Evolutionary conservation across 2,888 invertebrate genomes (phyloP).

Genomic region (Tipula confusa): DNA sequence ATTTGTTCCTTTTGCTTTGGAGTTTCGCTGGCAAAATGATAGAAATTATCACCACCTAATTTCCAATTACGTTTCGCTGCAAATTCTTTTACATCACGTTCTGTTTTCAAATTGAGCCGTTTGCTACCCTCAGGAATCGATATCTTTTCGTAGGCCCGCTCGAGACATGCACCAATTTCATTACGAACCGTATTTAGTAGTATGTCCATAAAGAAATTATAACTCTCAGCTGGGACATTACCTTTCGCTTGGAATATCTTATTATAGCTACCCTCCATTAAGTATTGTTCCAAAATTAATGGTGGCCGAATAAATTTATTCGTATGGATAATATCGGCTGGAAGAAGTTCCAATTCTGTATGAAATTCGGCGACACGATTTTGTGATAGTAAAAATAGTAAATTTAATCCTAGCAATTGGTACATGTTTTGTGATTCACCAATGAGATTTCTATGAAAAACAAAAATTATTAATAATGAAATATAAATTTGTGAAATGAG

Average conservation of each 20-base stretch:
- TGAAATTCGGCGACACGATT: constrained; percentile 98
- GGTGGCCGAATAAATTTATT: constrained; percentile 95
- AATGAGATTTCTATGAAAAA: constrained; percentile 62
- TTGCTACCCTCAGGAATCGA: constrained; percentile 81
- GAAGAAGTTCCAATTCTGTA: constrained; percentile 90
- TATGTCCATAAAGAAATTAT: constrained; percentile 95
- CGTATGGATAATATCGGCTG: constrained; percentile 84
- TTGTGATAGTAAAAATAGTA: constrained; percentile 88
- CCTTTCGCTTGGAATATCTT: constrained; percentile 92
- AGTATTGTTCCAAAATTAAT: constrained; percentile 91
- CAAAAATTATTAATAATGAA: constrained; percentile 31
- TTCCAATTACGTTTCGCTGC: constrained; percentile 80
- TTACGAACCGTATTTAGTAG: constrained; percentile 90
- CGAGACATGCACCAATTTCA: constrained; percentile 94
- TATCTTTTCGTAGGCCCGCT: constrained; percentile 91
- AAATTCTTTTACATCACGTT: constrained; percentile 74
- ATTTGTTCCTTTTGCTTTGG: constrained; percentile 72
- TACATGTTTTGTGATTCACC: constrained; percentile 92
- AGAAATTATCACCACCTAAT: constrained; percentile 70
- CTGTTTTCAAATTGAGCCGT: constrained; percentile 77
- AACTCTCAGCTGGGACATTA: constrained; percentile 93
- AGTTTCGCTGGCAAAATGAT: constrained; percentile 73
- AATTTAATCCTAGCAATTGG: constrained; percentile 89
- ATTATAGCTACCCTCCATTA: constrained; percentile 99
- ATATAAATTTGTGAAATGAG: background rate